Conservation (phyloP, 2,888 invertebrate genomes). For the Euclidia mi region DNA sequence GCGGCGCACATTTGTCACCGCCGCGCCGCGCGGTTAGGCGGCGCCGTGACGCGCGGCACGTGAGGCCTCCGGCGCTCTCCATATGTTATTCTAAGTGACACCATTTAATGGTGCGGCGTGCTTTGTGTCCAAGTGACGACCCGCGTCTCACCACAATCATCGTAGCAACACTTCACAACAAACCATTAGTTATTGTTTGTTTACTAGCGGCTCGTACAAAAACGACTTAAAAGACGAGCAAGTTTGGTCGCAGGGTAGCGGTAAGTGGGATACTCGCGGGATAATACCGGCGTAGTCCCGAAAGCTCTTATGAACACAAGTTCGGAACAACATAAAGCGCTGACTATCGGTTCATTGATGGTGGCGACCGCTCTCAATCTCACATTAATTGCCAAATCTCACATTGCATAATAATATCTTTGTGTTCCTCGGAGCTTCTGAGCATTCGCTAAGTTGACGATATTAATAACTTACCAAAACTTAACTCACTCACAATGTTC, state of each 20-base stretch:
- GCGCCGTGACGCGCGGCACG: background rate
- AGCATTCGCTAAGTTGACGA: too few species aligned
- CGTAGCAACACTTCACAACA: background rate
- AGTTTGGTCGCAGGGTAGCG: background rate
- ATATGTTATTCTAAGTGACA: background rate
- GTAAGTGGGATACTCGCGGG: background rate
- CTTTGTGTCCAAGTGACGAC: background rate
- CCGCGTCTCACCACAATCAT: background rate
- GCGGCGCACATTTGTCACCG: constrained; percentile 20
- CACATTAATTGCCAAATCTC: constrained; percentile 5
- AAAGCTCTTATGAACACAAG: constrained; percentile 3
- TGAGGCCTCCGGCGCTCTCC: background rate
- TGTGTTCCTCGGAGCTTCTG: too few species aligned
- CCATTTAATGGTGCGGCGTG: constrained; percentile 2
- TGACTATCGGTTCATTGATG: background rate
- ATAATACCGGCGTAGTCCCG: background rate
- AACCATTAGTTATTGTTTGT: constrained; percentile 3
- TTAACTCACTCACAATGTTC: too few species aligned
- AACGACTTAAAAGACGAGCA: background rate
- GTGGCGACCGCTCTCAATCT: constrained; percentile 1
- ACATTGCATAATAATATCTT: too few species aligned
- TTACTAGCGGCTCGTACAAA: background rate
- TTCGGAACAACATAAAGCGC: background rate
- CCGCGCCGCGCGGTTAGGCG: constrained; percentile 5
- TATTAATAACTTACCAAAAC: too few species aligned